Base-by-base conservation (phyloP, 2,888 invertebrate genomes). In the Ptilodon capucinus region DNA sequence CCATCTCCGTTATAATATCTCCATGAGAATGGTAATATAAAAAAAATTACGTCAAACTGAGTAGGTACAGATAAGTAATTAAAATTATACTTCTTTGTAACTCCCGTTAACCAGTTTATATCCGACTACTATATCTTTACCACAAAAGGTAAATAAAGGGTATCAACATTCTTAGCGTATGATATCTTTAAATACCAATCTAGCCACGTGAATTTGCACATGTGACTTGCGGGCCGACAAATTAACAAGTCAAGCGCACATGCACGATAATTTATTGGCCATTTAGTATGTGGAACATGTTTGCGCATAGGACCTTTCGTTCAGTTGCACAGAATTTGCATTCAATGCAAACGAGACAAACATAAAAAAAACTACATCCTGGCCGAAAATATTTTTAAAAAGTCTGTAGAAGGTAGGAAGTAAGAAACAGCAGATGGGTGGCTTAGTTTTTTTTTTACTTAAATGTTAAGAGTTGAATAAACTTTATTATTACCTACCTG, bases 281-380 rank as follows among this genome's bases (percentile, higher is more conserved):
- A 68, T 68, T 72, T 60, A 51, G 64, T 68, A 71, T 76, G 68
- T 68, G 59, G 57, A 72, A 56, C 68, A 57, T 60, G 59, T 64
- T 51, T 64, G 64, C 60, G 68, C 60, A 64, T 66, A 58, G 65
- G 58, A 71, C 71, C 73, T 74, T 73, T 73, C 62, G 54, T 64
- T 70, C 53, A 64, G 55, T 61, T 46, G 54, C 47, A 54, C 49
- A 51, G 54, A 68, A 79, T 81, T 81, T 77, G 64, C 73, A 79
- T 82, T 47, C 30, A 54, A 53, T 53, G 63, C 67, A 75, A 77
- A 77, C 74, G 74, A 77, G 68, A 71, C 67, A 67, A 68, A 71
- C 68, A 68, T 71, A 71, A 72, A 75, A 74, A 74, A 40, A n/a
- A 21, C 5, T 1, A 3, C 23, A 23, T n/a, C 23, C 23, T 39